A percentile compares a stretch with the other conserved stretches of the same genome.
These are phyloP conservation scores for Hydroisotoma schaefferi DNA, from an alignment of 2,888 invertebrate species.

Conservation along the genomic window DNA sequence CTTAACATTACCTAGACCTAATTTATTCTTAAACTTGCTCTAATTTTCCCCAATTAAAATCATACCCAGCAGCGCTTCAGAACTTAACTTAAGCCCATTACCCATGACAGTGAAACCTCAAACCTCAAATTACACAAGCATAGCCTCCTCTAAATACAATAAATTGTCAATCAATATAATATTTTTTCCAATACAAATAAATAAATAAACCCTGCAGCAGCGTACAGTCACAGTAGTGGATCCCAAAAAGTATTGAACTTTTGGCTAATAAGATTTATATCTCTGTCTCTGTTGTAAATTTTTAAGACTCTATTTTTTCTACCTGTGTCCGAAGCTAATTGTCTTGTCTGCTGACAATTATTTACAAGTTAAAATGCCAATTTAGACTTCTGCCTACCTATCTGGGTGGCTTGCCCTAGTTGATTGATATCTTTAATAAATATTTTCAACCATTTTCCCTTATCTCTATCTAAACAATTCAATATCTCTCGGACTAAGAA, in stretches of 20 bases:
- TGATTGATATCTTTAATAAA: conserved; percentile 7
- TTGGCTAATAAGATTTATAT: too few species aligned
- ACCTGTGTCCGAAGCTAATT: conserved; percentile 11
- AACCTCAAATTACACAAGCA: background rate
- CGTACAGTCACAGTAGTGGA: too few species aligned
- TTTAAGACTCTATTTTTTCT: too few species aligned
- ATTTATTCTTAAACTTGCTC: background rate
- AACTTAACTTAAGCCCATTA: background rate
- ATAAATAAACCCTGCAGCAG: too few species aligned
- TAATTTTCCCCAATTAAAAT: conserved; percentile 6
- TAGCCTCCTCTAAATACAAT: background rate
- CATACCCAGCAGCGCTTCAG: background rate
- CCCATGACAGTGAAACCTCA: background rate
- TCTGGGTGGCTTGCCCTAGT: conserved; percentile 4
- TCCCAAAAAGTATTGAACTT: too few species aligned
- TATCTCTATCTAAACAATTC: background rate
- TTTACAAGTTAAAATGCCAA: background rate
- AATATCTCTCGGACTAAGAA: too few species aligned
- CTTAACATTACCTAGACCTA: conserved; percentile 15
- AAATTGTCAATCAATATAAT: background rate
- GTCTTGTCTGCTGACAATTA: conserved; percentile 15
- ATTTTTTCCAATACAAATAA: background rate
- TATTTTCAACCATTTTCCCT: background rate
- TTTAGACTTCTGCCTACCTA: background rate
- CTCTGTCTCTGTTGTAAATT: too few species aligned